phyloP scores from a whole-genome alignment of 1,140 invertebrate species.

The Orchesella cincta region DNA sequence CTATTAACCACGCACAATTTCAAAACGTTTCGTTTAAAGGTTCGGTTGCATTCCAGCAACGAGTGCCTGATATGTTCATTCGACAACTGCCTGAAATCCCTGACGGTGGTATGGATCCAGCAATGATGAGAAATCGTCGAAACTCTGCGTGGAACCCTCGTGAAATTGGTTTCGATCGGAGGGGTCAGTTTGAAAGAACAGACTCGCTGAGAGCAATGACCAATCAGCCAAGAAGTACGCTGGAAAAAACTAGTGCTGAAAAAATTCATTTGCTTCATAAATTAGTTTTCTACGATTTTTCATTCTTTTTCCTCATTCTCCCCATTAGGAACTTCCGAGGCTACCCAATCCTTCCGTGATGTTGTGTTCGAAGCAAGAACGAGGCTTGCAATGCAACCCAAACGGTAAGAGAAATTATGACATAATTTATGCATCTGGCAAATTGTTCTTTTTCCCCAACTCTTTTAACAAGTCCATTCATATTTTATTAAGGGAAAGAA shows the following conservation, averaged over 20 bases:
- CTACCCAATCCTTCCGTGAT: conserved; percentile 28
- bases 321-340: conserved; percentile 14
- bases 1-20: too few species aligned
- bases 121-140: conserved; percentile 48
- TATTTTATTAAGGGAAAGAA: too few species aligned
- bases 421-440: neutral
- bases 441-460: neutral
- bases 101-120: conserved; percentile 42
- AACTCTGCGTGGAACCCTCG: conserved; percentile 48
- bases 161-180: conserved; percentile 48
- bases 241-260: conserved; percentile 5
- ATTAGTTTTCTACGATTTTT: too few species aligned
- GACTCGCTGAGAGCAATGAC: conserved; percentile 48
- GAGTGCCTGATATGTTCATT: conserved; percentile 45
- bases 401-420: conserved; percentile 7
- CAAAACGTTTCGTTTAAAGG: too few species aligned
- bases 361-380: conserved; percentile 30
- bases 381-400: conserved; percentile 2
- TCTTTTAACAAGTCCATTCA: neutral
- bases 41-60: conserved; percentile 44
- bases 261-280: neutral
- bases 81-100: conserved; percentile 49
- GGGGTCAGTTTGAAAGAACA: conserved; percentile 49
- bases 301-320: neutral
- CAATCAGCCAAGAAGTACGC: conserved; percentile 47